Evolutionary conservation across 1,140 invertebrate species (phyloP).

Genomic region (Argopecten irradians): DNA sequence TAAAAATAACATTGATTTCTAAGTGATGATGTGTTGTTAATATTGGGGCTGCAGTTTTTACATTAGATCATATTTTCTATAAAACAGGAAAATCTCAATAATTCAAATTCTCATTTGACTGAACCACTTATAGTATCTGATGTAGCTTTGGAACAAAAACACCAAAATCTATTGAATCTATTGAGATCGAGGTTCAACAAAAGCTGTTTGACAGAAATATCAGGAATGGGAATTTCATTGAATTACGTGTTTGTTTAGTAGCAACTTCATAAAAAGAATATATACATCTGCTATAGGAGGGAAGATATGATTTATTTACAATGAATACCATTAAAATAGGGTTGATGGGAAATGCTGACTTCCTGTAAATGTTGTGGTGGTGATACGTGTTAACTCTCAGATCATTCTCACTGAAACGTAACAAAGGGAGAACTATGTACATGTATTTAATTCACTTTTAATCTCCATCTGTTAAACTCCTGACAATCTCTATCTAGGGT

Average conservation of each 20-base stretch:
- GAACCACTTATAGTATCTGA: background rate
- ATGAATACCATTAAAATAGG: background rate
- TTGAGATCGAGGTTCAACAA: background rate
- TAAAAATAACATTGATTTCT: background rate
- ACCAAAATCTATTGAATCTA: background rate
- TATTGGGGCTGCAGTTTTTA: background rate
- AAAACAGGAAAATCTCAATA: background rate
- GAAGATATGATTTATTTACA: constrained; percentile 5
- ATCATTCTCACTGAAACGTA: background rate
- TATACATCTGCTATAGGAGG: background rate
- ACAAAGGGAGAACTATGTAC: background rate
- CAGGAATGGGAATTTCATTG: background rate
- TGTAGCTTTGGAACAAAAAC: background rate
- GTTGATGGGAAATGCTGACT: background rate
- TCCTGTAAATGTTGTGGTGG: background rate
- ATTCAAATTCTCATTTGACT: background rate
- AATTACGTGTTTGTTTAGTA: background rate
- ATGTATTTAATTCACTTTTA: background rate
- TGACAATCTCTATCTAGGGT: no score
- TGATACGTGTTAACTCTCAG: background rate
- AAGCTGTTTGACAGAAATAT: background rate
- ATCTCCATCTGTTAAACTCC: background rate
- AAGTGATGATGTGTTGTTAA: background rate
- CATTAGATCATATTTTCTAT: background rate
- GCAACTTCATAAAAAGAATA: background rate